phyloP scores from a whole-genome alignment of 2,888 invertebrate species.

The Achlya flavicornis region DNA sequence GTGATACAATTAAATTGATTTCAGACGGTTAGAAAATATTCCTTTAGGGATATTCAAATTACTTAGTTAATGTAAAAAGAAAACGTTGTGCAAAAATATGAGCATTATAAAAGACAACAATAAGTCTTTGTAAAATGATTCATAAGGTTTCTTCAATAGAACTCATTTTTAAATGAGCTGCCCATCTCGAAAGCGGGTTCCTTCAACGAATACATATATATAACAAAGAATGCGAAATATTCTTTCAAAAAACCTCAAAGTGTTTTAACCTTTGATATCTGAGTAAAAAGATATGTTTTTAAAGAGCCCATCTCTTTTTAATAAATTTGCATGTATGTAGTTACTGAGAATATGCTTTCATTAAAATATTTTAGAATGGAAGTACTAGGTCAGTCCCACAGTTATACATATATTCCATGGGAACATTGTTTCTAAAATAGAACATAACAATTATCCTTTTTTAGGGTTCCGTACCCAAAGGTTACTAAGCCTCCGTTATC shows the following conservation, averaged over 20 bases:
- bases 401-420: neutral
- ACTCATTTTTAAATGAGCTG: neutral
- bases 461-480: too few species aligned
- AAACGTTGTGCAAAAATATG: too few species aligned
- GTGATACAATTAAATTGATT: too few species aligned
- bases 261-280: neutral
- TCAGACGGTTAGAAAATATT: too few species aligned
- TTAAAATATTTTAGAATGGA: neutral
- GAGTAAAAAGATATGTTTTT: neutral
- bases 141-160: neutral
- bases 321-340: neutral
- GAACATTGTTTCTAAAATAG: too few species aligned
- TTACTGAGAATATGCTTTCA: neutral
- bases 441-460: too few species aligned
- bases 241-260: neutral
- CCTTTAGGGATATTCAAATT: too few species aligned
- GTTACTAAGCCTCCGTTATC: too few species aligned
- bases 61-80: too few species aligned
- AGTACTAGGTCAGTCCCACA: neutral
- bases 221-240: neutral
- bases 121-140: slow-evolving; percentile 4
- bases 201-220: neutral
- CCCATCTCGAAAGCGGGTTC: neutral
- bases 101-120: neutral
- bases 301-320: neutral